Percentiles rank a stretch among this genome's conserved stretches.
phyloP scores from a whole-genome alignment of 1,140 invertebrate species.

The Bombus confusus region DNA sequence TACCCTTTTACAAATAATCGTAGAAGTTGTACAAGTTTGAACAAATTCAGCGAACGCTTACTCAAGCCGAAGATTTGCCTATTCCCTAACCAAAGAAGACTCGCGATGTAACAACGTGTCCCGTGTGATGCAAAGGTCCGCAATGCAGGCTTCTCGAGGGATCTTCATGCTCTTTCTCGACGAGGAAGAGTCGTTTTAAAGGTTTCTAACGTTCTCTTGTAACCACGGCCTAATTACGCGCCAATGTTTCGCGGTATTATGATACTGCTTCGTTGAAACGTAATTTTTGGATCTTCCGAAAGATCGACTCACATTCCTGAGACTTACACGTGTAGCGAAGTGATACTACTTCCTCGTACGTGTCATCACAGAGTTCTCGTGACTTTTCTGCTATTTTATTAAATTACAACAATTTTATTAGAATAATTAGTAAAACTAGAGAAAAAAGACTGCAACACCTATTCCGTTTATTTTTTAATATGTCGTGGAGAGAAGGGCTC shows the following conservation, averaged over 20 bases:
- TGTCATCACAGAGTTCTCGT: rapidly evolving
- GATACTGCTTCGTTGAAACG: background rate
- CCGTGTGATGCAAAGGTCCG: constrained; percentile 26
- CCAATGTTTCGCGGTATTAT: background rate
- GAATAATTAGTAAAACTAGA: too few species aligned
- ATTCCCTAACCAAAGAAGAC: background rate
- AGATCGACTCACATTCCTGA: background rate
- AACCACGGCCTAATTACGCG: constrained; percentile 26
- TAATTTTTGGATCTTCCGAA: background rate
- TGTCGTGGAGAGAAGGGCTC: too few species aligned
- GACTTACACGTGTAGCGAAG: background rate
- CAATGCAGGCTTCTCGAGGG: constrained; percentile 52
- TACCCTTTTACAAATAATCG: background rate
- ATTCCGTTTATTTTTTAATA: too few species aligned
- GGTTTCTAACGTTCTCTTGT: constrained; percentile 28
- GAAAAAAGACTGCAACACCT: too few species aligned
- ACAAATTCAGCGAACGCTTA: background rate
- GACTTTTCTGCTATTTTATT: too few species aligned
- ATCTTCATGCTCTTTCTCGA: constrained; percentile 29
- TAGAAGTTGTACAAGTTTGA: too few species aligned
- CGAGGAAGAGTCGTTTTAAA: constrained; percentile 31
- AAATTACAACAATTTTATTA: too few species aligned
- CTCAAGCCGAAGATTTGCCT: background rate
- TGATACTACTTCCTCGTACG: background rate
- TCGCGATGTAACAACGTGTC: background rate